These are phyloP conservation scores for Bhutanitis thaidina DNA, from an alignment of 2,888 invertebrate genomes.

Conservation along the genomic window DNA sequence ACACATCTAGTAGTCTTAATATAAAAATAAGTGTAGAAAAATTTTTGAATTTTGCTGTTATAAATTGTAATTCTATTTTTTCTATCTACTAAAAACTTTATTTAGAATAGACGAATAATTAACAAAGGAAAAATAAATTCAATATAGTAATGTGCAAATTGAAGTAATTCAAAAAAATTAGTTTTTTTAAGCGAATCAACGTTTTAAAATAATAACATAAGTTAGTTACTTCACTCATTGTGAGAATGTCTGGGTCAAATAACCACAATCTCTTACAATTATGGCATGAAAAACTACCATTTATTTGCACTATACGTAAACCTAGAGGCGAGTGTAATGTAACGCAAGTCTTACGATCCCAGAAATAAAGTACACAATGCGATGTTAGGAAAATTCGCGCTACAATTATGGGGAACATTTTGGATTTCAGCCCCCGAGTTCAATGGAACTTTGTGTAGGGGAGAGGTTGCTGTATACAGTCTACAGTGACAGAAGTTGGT, in stretches of 20 bases:
- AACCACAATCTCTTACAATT: conserved; percentile 65
- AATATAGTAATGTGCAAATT: too few relatives aligned
- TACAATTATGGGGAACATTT: conserved; percentile 54
- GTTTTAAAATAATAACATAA: too few relatives aligned
- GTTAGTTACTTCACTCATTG: not conserved
- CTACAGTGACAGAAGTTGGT: conserved; percentile 59
- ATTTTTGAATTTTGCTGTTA: too few relatives aligned
- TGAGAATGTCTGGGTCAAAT: conserved; percentile 53
- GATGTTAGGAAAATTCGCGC: conserved; percentile 19
- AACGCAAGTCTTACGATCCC: conserved; percentile 29
- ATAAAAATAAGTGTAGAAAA: too few relatives aligned
- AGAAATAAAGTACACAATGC: conserved; percentile 14
- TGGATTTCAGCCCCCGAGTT: conserved; percentile 35
- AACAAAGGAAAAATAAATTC: too few relatives aligned
- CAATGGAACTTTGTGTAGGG: conserved; percentile 27
- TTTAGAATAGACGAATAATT: too few relatives aligned
- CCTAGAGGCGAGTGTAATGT: conserved; percentile 21
- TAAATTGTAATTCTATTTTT: too few relatives aligned
- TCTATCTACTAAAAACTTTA: too few relatives aligned
- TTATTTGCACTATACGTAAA: conserved; percentile 27
- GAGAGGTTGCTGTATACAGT: conserved; percentile 20
- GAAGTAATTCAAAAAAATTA: too few relatives aligned
- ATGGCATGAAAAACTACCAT: conserved; percentile 64
- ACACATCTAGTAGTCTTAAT: too few relatives aligned
- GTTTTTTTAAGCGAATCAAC: too few relatives aligned